Percentiles rank a stretch among this genome's conserved stretches.
These are phyloP conservation scores for Campaea margaritaria DNA, from an alignment of 2,888 invertebrate species.

Conservation along the genomic window DNA sequence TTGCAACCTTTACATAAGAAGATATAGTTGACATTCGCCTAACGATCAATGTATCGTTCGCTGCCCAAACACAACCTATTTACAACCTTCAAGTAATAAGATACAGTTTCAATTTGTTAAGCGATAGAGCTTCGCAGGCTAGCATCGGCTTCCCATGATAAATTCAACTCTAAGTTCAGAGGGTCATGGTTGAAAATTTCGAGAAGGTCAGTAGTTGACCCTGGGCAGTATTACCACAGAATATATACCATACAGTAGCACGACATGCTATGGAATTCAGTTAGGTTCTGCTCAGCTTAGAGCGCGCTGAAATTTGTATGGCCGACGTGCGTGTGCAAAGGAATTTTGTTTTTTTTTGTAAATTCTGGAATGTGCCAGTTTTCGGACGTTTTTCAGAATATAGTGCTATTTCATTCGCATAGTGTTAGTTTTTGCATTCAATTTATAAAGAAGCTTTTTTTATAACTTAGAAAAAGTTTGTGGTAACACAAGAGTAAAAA, in stretches of 20 bases:
- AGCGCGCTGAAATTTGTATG: conserved; percentile 12
- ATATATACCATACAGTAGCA: too few species aligned
- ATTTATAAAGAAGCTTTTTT: too few species aligned
- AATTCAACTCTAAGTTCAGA: background rate
- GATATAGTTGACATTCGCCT: conserved; percentile 8
- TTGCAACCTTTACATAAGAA: background rate
- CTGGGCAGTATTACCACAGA: too few species aligned
- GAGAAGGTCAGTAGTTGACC: background rate
- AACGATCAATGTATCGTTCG: background rate
- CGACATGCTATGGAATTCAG: conserved; percentile 27
- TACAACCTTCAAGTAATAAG: too few species aligned
- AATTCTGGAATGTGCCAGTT: background rate
- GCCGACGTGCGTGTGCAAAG: conserved; percentile 1
- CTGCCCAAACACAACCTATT: too few species aligned
- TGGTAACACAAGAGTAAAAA: too few species aligned
- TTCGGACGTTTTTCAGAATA: too few species aligned
- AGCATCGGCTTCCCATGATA: background rate
- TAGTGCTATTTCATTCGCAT: too few species aligned
- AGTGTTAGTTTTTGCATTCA: too few species aligned
- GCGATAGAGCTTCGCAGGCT: too few species aligned
- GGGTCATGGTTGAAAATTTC: background rate
- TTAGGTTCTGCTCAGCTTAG: conserved; percentile 13
- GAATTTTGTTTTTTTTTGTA: conserved; percentile 13
- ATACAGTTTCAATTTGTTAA: too few species aligned
- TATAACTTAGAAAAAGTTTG: too few species aligned